phyloP scores from a whole-genome alignment of 23 tunicate species.

The Styela plicata region DNA sequence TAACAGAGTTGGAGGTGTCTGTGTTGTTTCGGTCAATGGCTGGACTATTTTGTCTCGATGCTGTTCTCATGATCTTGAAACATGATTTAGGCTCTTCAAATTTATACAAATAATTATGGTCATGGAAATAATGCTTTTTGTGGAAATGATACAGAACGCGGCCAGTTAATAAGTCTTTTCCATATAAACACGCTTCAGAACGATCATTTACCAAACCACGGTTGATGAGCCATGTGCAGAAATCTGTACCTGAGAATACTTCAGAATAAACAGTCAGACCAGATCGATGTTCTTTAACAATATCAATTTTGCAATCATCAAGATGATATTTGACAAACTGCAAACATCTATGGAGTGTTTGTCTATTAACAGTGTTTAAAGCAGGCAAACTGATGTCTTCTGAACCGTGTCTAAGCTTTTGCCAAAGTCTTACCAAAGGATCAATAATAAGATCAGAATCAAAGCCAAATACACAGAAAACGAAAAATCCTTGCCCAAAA shows the following conservation, averaged over 20 bases:
- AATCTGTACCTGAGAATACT: conserved; percentile 48
- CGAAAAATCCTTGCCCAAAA: conserved; percentile 87
- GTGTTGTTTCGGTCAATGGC: not conserved
- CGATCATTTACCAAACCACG: conserved; percentile 48
- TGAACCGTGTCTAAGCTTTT: conserved; percentile 16
- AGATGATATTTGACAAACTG: conserved; percentile 67
- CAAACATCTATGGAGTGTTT: conserved; percentile 37
- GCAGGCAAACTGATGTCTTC: conserved; percentile 29
- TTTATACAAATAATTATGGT: conserved; percentile 46
- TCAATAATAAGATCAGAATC: conserved; percentile 79
- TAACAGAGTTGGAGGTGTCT: not conserved
- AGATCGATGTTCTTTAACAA: conserved; percentile 21
- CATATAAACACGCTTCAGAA: conserved; percentile 70
- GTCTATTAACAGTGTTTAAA: conserved; percentile 43
- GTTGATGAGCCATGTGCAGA: conserved; percentile 74
- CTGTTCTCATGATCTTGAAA: not conserved
- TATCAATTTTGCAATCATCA: conserved; percentile 56
- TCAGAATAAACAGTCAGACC: conserved; percentile 18
- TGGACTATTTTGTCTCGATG: not conserved
- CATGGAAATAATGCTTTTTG: conserved; percentile 59
- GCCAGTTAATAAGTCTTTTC: conserved; percentile 58
- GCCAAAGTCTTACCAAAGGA: conserved; percentile 59
- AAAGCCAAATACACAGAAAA: conserved; percentile 75
- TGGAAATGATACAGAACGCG: conserved; percentile 55
- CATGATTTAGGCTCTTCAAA: conserved; percentile 42